Percentiles rank a stretch among this genome's conserved stretches.
Conservation (phyloP, 2,888 invertebrate genomes). For the Lottia scabra region DNA sequence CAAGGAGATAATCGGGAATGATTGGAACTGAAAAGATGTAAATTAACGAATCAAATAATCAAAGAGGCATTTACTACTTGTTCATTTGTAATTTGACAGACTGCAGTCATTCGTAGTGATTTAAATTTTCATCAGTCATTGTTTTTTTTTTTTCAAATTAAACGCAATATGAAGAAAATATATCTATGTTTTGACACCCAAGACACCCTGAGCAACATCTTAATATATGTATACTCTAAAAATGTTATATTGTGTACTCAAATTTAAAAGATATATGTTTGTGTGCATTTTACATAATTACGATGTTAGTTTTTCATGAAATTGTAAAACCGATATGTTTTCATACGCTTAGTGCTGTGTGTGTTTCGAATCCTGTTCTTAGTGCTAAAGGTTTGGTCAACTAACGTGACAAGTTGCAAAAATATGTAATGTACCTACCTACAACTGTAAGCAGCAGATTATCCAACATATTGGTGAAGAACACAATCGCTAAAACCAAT, state of each 20-base stretch:
- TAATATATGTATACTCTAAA: no score
- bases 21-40: slow-evolving; percentile 78
- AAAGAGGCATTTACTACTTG: background rate
- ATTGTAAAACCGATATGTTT: no score
- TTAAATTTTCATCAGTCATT: no score
- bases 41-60: background rate
- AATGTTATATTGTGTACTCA: background rate
- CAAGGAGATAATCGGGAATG: slow-evolving; percentile 81
- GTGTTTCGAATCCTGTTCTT: background rate
- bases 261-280: background rate
- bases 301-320: no score
- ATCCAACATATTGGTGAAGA: slow-evolving; percentile 73
- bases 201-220: no score
- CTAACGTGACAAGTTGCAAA: background rate
- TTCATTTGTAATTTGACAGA: no score
- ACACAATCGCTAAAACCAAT: slow-evolving; percentile 52
- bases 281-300: no score
- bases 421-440: slow-evolving; percentile 75
- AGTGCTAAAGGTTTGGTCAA: background rate
- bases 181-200: no score
- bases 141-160: no score
- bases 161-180: no score
- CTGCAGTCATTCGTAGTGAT: no score
- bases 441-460: slow-evolving; percentile 89
- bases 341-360: no score